phyloP scores from a whole-genome alignment of 2,113 vertebrate genomes.

The Azemiops feae region DNA sequence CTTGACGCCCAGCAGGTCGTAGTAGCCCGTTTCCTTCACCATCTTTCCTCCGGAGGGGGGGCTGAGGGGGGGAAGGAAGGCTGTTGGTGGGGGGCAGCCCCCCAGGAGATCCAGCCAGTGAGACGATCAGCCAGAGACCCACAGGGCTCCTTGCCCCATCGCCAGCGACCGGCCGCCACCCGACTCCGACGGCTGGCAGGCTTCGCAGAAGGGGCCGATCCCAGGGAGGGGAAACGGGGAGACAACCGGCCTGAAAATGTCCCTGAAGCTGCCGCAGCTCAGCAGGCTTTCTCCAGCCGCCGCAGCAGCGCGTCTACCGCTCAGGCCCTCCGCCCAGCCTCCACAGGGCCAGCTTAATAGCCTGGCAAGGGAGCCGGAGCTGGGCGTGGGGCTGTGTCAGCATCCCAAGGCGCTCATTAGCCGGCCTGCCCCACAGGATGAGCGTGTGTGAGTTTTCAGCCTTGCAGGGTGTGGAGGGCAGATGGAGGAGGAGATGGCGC shows the following conservation, averaged over 20 bases:
- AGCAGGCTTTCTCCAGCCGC: neutral
- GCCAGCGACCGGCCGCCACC: neutral
- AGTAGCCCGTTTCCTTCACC: constrained; percentile 68
- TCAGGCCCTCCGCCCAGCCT: rapidly evolving
- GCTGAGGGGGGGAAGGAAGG: neutral
- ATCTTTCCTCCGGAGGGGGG: constrained; percentile 30
- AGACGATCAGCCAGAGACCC: neutral
- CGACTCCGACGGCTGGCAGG: neutral
- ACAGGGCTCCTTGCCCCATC: neutral
- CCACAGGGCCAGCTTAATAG: neutral
- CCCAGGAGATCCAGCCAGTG: neutral
- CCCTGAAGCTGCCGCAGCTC: neutral
- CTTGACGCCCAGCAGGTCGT: constrained; percentile 63
- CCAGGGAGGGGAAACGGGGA: neutral
- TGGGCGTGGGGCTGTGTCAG: neutral
- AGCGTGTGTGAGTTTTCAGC: neutral
- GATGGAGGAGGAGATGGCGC: neutral
- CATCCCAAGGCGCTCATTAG: neutral
- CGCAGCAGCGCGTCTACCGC: too few relatives aligned
- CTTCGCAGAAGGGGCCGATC: neutral
- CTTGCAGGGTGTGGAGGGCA: neutral
- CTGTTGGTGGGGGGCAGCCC: neutral
- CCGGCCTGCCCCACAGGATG: constrained; percentile 3
- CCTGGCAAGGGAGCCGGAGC: neutral
- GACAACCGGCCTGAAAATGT: neutral